Evolutionary conservation across 2,888 invertebrate species (phyloP).

Genomic region (Iphiclides podalirius): DNA sequence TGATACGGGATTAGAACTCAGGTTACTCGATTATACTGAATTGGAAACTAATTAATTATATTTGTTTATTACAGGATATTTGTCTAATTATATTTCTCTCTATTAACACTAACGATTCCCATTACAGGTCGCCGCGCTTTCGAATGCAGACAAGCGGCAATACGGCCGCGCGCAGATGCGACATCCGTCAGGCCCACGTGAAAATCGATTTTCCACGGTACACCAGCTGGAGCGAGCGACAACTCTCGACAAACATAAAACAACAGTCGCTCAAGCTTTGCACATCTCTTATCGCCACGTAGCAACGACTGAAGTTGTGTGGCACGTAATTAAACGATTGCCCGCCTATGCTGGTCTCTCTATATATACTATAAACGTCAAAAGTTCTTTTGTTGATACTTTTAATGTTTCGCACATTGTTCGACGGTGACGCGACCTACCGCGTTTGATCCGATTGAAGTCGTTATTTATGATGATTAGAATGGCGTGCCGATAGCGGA

Average conservation of each 20-base stretch:
- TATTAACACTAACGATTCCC: conserved; percentile 40
- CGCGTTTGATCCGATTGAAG: conserved; percentile 75
- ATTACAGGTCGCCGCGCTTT: conserved; percentile 55
- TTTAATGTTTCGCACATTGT: conserved; percentile 81
- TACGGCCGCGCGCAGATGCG: conserved; percentile 73
- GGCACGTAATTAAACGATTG: conserved; percentile 18
- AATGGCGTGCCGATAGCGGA: conserved; percentile 70
- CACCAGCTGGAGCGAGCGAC: conserved; percentile 76
- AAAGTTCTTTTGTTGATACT: conserved; percentile 79
- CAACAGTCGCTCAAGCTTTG: conserved; percentile 26
- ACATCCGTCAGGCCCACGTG: conserved; percentile 77
- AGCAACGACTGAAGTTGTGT: conserved; percentile 39
- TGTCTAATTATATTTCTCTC: conserved; percentile 19
- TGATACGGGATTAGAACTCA: too few species aligned
- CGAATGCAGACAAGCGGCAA: conserved; percentile 58
- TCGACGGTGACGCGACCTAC: conserved; percentile 57
- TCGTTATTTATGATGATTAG: conserved; percentile 77
- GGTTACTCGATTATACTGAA: too few species aligned
- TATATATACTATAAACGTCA: conserved; percentile 75
- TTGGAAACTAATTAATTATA: too few species aligned
- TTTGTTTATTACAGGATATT: conserved; percentile 1
- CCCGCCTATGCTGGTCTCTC: conserved; percentile 39
- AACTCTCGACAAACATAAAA: conserved; percentile 47
- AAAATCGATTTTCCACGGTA: conserved; percentile 79
- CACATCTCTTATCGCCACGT: conserved; percentile 30